Conservation (phyloP, 1,140 invertebrate genomes). For the Bombyx mandarina region DNA sequence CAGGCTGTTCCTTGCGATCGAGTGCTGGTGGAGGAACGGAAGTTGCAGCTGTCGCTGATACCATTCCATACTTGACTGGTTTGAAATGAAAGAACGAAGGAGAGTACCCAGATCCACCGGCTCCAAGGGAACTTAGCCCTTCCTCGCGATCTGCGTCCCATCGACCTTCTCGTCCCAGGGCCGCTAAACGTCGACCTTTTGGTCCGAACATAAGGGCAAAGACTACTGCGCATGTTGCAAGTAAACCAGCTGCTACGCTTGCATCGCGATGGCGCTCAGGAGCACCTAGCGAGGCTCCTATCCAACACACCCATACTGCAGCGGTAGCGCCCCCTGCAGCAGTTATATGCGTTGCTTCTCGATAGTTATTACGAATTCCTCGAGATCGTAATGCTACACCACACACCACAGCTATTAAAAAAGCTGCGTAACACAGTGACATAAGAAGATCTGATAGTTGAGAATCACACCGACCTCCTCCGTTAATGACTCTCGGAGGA, state of each 20-base stretch:
- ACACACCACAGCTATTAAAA: conserved; percentile 87
- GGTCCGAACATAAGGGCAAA: conserved; percentile 95
- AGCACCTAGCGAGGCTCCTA: conserved; percentile 80
- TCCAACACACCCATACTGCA: conserved; percentile 91
- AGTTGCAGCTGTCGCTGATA: conserved; percentile 69
- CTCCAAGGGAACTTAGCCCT: conserved; percentile 80
- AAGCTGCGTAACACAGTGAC: conserved; percentile 85
- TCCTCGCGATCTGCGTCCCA: conserved; percentile 84
- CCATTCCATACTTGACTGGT: conserved; percentile 81
- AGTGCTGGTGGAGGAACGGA: conserved; percentile 39
- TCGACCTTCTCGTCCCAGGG: conserved; percentile 85
- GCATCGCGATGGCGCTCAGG: conserved; percentile 86
- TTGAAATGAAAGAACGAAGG: conserved; percentile 94
- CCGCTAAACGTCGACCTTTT: conserved; percentile 91
- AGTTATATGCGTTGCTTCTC: conserved; percentile 91
- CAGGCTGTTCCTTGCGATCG: conserved; percentile 66
- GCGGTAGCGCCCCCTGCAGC: conserved; percentile 86
- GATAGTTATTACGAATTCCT: conserved; percentile 92
- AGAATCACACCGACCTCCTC: conserved; percentile 74
- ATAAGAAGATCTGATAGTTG: conserved; percentile 80
- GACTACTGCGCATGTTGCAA: conserved; percentile 85
- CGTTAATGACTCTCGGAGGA: conserved; percentile 71
- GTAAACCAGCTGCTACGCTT: conserved; percentile 88
- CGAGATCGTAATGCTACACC: conserved; percentile 87
- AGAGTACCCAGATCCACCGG: conserved; percentile 86